A percentile compares a stretch with the other conserved stretches of the same genome.
These are phyloP conservation scores for Drosophila engyochracea DNA, from an alignment of 2,888 invertebrate genomes.

Conservation along the genomic window DNA sequence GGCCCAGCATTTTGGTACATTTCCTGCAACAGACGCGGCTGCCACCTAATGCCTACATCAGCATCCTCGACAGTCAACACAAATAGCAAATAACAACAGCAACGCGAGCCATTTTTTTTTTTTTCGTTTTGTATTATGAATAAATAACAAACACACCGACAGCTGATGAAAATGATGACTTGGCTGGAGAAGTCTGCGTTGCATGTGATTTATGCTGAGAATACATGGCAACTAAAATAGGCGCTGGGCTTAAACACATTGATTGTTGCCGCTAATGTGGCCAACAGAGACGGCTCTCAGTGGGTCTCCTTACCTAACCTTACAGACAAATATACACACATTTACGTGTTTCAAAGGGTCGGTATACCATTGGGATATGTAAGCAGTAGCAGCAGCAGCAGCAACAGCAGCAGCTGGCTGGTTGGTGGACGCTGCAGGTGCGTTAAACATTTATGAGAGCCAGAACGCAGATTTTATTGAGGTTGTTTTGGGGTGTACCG, in stretches of 20 bases:
- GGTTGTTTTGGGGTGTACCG: slow-evolving; percentile 50
- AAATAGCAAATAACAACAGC: slow-evolving; percentile 8
- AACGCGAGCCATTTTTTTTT: slow-evolving; percentile 33
- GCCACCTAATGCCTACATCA: slow-evolving; percentile 52
- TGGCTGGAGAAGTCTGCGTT: slow-evolving; percentile 2
- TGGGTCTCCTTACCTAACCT: background rate
- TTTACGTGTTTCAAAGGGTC: slow-evolving; percentile 36
- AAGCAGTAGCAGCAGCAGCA: background rate
- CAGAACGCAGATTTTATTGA: slow-evolving; percentile 59
- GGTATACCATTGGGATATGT: slow-evolving; percentile 16
- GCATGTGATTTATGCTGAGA: slow-evolving; percentile 74
- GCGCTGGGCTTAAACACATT: slow-evolving; percentile 48
- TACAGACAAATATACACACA: slow-evolving; percentile 20
- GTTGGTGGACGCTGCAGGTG: slow-evolving; percentile 66
- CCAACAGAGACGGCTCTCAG: slow-evolving; percentile 24
- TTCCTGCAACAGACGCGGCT: slow-evolving; percentile 48
- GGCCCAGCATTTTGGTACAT: slow-evolving; percentile 60
- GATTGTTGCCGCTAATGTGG: slow-evolving; percentile 58
- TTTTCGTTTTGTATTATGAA: slow-evolving; percentile 54
- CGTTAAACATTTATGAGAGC: slow-evolving; percentile 78
- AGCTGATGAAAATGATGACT: slow-evolving; percentile 23
- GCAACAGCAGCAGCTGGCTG: slow-evolving; percentile 35
- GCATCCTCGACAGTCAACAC: slow-evolving; percentile 32
- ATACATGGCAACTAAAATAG: slow-evolving; percentile 73
- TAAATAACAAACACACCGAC: slow-evolving; percentile 68